Percentiles rank a stretch among this genome's conserved stretches.
Conservation (phyloP, 2,888 invertebrate species). For the Rhagonycha lutea region DNA sequence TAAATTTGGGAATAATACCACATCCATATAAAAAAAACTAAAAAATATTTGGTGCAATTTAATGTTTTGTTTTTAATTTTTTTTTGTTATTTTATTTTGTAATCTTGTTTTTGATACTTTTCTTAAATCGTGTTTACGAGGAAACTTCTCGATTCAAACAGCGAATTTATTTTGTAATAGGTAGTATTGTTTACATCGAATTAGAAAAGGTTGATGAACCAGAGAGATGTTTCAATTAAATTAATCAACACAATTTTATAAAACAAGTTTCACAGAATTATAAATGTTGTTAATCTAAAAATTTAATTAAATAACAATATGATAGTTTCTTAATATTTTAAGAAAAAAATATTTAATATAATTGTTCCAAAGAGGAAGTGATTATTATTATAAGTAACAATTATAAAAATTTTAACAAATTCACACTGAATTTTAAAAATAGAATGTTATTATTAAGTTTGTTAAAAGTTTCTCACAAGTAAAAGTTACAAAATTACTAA, state of each 20-base stretch:
- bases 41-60: too few relatives aligned
- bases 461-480: neutral
- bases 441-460: neutral
- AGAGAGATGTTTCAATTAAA: neutral
- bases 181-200: too few relatives aligned
- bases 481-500: neutral
- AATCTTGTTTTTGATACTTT: too few relatives aligned
- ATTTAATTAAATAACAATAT: neutral
- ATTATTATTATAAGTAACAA: neutral
- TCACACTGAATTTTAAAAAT: neutral
- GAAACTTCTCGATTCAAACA: too few relatives aligned
- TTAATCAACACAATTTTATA: neutral
- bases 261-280: neutral
- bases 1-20: too few relatives aligned
- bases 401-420: neutral
- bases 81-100: too few relatives aligned
- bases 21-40: too few relatives aligned
- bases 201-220: neutral
- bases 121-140: too few relatives aligned
- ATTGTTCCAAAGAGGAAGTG: neutral
- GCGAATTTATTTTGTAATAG: too few relatives aligned
- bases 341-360: neutral
- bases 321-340: neutral
- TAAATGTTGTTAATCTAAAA: neutral
- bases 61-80: too few relatives aligned